phyloP scores from a whole-genome alignment of 2,888 invertebrate species.

The Lochmaea crataegi region DNA sequence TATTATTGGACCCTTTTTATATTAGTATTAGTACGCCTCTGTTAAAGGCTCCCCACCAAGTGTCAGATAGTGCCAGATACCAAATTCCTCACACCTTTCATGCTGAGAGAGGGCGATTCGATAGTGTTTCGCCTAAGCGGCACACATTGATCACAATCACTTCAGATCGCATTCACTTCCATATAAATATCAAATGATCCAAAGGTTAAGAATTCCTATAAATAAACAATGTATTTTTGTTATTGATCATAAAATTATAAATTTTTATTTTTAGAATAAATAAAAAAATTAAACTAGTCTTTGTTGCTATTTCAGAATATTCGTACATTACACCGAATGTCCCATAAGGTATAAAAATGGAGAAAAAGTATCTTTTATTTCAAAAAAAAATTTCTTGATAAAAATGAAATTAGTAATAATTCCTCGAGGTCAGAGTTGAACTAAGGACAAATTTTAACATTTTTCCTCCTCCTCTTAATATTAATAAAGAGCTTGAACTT shows the following conservation, averaged over 20 bases:
- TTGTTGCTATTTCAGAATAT: too few relatives aligned
- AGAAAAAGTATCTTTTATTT: too few relatives aligned
- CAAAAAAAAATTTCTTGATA: too few relatives aligned
- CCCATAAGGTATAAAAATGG: too few relatives aligned
- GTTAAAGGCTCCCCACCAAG: constrained; percentile 49
- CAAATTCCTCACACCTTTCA: constrained; percentile 49
- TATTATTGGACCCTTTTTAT: not conserved
- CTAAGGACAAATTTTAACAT: too few relatives aligned
- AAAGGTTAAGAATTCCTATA: constrained; percentile 10
- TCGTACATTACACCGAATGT: too few relatives aligned
- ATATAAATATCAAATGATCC: constrained; percentile 26
- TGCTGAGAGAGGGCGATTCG: constrained; percentile 39
- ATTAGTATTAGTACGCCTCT: constrained; percentile 17
- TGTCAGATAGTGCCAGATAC: constrained; percentile 51
- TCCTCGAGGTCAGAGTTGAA: too few relatives aligned
- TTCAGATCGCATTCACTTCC: constrained; percentile 23
- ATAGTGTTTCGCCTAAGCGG: constrained; percentile 43
- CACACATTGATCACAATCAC: constrained; percentile 39
- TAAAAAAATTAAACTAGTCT: not conserved
- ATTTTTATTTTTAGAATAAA: not conserved
- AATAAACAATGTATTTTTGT: constrained; percentile 3
- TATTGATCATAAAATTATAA: not conserved
- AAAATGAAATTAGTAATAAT: too few relatives aligned
- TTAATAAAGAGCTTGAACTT: too few relatives aligned
- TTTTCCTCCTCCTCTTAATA: too few relatives aligned